These are phyloP conservation scores for Sphenodon punctatus DNA, from an alignment of 2,797 vertebrate genomes.

Conservation along the genomic window DNA sequence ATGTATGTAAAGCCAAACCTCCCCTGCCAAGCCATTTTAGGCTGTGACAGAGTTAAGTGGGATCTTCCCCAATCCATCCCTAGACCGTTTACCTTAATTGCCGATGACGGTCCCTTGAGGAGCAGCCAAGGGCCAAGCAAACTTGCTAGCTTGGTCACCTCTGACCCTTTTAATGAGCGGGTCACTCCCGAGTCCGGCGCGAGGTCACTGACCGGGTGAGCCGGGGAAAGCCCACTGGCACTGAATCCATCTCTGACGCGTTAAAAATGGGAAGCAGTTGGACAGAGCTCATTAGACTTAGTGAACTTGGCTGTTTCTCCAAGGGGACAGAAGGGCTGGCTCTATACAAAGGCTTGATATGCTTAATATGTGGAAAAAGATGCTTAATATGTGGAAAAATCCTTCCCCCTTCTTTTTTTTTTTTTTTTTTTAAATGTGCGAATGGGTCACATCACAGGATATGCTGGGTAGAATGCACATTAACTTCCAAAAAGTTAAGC, in stretches of 20 bases:
- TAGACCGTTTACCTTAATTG: background rate
- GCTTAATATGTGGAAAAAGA: no score
- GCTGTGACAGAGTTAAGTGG: accelerated
- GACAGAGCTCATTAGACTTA: accelerated
- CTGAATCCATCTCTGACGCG: accelerated
- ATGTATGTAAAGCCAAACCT: background rate
- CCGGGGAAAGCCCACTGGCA: background rate
- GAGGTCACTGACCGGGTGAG: accelerated
- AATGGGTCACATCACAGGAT: no score
- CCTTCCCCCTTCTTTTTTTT: no score
- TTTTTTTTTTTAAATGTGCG: no score
- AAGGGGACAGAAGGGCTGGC: accelerated
- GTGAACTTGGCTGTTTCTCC: accelerated
- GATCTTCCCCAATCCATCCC: accelerated
- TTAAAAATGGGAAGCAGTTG: background rate
- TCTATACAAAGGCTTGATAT: no score
- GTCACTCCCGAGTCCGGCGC: background rate
- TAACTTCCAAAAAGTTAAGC: no score
- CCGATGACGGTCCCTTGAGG: background rate
- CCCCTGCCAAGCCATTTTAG: background rate
- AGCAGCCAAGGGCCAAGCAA: background rate
- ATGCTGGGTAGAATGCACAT: no score
- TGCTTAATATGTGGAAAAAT: no score
- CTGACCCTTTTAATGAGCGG: background rate
- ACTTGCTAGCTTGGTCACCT: accelerated